Conservation (phyloP, 2,888 invertebrate species). For the Linnaemya vulpina region DNA sequence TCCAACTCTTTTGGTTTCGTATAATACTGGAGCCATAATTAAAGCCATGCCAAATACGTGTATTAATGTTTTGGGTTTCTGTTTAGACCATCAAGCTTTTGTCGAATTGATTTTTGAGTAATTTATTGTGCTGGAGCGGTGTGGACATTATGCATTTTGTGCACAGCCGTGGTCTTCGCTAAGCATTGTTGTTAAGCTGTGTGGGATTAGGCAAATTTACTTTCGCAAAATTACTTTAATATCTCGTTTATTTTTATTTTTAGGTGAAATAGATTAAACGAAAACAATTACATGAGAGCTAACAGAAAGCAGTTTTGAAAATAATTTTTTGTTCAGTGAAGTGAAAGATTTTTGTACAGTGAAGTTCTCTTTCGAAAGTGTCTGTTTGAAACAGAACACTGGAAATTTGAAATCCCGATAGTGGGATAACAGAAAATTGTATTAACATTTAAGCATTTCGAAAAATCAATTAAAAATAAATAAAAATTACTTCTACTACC, state of each 20-base stretch:
- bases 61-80: slow-evolving; percentile 63
- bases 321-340: not conserved
- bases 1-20: slow-evolving; percentile 19
- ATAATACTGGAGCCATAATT: slow-evolving; percentile 53
- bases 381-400: too few species aligned
- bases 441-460: too few species aligned
- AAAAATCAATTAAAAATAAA: too few species aligned
- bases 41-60: slow-evolving; percentile 51
- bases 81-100: slow-evolving; percentile 65
- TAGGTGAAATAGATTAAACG: slow-evolving; percentile 1
- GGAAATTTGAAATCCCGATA: too few species aligned
- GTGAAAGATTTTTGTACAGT: too few species aligned
- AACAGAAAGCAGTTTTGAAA: slow-evolving; percentile 1
- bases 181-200: not conserved
- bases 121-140: slow-evolving; percentile 62
- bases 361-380: too few species aligned
- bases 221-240: not conserved
- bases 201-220: slow-evolving; percentile 4
- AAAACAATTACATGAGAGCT: not conserved
- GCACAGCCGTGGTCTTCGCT: not conserved
- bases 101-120: slow-evolving; percentile 71
- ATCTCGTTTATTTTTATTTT: not conserved
- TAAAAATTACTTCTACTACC: too few species aligned
- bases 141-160: slow-evolving; percentile 28
- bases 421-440: too few species aligned